Evolutionary conservation across 1,140 invertebrate genomes (phyloP).

Genomic region (Sycophila sp.): DNA sequence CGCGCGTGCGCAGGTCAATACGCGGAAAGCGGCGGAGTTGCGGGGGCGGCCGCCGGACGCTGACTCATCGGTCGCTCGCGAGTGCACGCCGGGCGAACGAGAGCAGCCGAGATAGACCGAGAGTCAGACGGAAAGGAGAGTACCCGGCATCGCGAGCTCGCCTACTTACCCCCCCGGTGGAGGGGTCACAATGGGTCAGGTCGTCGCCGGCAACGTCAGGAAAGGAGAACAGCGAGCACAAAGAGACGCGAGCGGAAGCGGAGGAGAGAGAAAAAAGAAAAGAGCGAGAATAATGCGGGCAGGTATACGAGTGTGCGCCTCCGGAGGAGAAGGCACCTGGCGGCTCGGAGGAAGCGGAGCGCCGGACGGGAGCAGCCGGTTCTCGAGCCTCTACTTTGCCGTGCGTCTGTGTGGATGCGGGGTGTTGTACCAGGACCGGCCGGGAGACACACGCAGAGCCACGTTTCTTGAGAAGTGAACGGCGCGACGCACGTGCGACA

Average conservation of each 20-base stretch:
- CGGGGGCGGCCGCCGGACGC: constrained; percentile 1
- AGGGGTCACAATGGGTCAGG: constrained; percentile 28
- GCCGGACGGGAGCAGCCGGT: background rate
- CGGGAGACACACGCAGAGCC: too few relatives aligned
- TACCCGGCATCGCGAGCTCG: background rate
- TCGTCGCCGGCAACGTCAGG: background rate
- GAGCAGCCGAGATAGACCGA: background rate
- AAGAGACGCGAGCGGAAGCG: background rate
- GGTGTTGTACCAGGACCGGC: too few relatives aligned
- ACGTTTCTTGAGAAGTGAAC: too few relatives aligned
- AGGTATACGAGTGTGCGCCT: background rate
- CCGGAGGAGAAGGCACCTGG: constrained; percentile 12
- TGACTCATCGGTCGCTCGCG: constrained; percentile 22
- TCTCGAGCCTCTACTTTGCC: too few relatives aligned
- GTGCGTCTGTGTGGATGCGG: too few relatives aligned
- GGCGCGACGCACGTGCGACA: too few relatives aligned
- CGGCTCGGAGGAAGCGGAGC: background rate
- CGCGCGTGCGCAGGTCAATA: constrained; percentile 24
- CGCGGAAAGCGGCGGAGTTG: constrained; percentile 4
- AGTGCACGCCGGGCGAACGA: background rate
- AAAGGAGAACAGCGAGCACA: background rate
- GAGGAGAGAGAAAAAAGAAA: background rate
- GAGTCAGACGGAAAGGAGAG: background rate
- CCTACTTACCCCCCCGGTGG: background rate
- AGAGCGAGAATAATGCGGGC: constrained; percentile 13